Evolutionary conservation across 2,113 vertebrate genomes (phyloP).

Genomic region (Haplotaxodon microlepis): DNA sequence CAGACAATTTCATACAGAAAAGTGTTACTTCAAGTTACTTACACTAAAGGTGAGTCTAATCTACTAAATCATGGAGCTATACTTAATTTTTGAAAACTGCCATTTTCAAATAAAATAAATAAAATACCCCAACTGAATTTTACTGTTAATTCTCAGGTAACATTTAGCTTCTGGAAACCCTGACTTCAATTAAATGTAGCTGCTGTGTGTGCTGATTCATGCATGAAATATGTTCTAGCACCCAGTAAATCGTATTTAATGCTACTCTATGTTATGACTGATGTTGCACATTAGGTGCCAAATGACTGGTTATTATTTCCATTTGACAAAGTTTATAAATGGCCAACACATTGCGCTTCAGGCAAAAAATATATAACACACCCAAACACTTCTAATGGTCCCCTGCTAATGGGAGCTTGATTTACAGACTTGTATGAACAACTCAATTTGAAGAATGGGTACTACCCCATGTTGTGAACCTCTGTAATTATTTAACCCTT

Average conservation of each 20-base stretch:
- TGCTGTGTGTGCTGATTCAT: background rate
- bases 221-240: background rate
- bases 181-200: background rate
- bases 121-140: background rate
- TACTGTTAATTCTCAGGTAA: background rate
- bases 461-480: constrained; percentile 5
- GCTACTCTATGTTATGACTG: background rate
- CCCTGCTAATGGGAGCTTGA: constrained; percentile 17
- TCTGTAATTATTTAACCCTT: background rate
- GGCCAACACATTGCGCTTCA: background rate
- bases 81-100: background rate
- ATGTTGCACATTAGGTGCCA: constrained; percentile 17
- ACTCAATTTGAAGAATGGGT: constrained; percentile 49
- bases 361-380: background rate
- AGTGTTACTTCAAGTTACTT: background rate
- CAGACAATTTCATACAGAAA: background rate
- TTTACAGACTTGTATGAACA: constrained; percentile 46
- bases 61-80: background rate
- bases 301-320: background rate
- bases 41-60: background rate
- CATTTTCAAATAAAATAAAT: background rate
- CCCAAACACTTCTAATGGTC: constrained; percentile 9
- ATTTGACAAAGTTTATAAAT: background rate
- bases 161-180: background rate
- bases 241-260: background rate